These are phyloP conservation scores for Xestia c-nigrum DNA, from an alignment of 2,888 invertebrate species.

Conservation along the genomic window DNA sequence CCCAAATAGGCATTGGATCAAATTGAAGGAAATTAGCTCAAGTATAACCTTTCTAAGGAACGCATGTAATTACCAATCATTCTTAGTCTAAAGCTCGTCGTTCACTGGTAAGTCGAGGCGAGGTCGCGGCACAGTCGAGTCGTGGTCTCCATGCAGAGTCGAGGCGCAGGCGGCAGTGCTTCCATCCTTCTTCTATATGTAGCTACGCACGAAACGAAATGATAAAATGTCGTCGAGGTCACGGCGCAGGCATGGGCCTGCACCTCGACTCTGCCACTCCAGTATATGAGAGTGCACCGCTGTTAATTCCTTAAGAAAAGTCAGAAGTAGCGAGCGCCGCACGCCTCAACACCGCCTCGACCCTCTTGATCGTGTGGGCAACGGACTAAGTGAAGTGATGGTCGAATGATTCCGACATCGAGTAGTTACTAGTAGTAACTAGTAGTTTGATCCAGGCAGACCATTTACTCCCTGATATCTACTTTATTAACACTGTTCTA, in stretches of 20 bases:
- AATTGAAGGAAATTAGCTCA: constrained; percentile 1
- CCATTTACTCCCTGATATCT: background rate
- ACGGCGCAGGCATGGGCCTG: background rate
- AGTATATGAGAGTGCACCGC: background rate
- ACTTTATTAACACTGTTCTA: background rate
- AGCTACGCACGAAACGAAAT: background rate
- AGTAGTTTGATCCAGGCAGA: too few relatives aligned
- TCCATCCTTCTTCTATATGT: constrained; percentile 1
- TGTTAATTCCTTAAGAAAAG: background rate
- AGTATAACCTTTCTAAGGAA: background rate
- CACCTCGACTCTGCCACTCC: background rate
- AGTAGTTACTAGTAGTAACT: too few relatives aligned
- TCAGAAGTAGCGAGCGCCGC: background rate
- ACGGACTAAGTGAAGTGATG: background rate
- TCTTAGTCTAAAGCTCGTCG: background rate
- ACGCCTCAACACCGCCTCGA: background rate
- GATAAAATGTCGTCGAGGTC: background rate
- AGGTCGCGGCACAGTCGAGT: background rate
- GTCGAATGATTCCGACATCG: too few relatives aligned
- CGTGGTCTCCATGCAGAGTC: background rate
- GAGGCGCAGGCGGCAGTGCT: constrained; percentile 1
- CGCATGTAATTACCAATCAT: background rate
- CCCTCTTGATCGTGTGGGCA: background rate
- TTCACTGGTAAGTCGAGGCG: background rate
- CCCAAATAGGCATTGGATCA: background rate